These are phyloP conservation scores for Triplophysa dalaica DNA, from an alignment of 2,113 vertebrate genomes.

Conservation along the genomic window DNA sequence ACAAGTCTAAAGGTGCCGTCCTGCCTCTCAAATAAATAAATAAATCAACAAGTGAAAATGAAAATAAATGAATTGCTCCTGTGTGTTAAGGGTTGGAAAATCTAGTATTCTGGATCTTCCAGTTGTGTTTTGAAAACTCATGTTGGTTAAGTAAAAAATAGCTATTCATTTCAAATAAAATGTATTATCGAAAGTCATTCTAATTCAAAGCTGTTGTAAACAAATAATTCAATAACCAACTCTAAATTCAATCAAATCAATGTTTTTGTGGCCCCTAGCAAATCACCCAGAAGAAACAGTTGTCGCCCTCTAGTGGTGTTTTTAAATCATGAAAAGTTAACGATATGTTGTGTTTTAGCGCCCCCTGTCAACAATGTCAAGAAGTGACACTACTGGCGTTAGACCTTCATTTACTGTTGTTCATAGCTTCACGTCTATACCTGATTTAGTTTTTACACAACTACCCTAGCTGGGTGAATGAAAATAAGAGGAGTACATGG, in stretches of 20 bases:
- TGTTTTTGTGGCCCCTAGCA: not conserved
- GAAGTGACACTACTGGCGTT: not conserved
- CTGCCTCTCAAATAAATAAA: not conserved
- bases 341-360: conserved; percentile 25
- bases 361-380: conserved; percentile 8
- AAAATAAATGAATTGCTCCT: not conserved
- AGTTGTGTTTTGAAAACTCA: not conserved
- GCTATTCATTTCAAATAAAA: not conserved
- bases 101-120: not conserved
- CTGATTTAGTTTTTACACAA: too few species aligned
- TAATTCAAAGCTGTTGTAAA: not conserved
- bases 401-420: too few species aligned
- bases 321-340: not conserved
- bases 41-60: not conserved
- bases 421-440: too few species aligned
- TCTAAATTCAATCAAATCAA: not conserved
- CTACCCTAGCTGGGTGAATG: too few species aligned
- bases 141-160: not conserved
- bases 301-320: conserved; percentile 24
- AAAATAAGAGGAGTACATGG: too few species aligned
- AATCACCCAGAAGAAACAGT: not conserved
- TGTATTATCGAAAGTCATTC: not conserved
- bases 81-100: not conserved
- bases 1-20: not conserved
- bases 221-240: not conserved